phyloP scores from a whole-genome alignment of 2,113 vertebrate species.

The Labrus mixtus region DNA sequence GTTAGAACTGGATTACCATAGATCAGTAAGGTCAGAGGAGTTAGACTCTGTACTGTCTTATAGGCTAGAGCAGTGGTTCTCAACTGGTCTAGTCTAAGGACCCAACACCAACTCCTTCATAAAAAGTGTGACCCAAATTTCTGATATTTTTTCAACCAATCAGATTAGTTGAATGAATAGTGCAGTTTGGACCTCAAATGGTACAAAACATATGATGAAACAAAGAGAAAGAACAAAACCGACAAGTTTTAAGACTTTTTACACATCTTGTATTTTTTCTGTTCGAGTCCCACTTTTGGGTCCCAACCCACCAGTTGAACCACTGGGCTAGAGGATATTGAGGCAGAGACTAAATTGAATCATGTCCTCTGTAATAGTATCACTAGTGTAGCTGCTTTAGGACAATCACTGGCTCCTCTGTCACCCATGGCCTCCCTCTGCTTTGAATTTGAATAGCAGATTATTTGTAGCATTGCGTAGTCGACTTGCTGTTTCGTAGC shows the following conservation, averaged over 20 bases:
- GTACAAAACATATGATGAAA: no score
- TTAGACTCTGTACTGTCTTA: conserved; percentile 16
- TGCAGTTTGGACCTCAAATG: no score
- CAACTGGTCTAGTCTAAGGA: no score
- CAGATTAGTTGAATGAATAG: no score
- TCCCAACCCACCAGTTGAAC: no score
- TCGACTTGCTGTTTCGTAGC: neutral
- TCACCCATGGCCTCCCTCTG: conserved; percentile 21
- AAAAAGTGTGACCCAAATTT: no score
- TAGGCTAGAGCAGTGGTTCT: conserved; percentile 10
- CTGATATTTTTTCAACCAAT: no score
- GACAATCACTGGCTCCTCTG: conserved; percentile 23
- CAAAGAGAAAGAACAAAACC: no score
- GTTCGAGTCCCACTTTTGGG: no score
- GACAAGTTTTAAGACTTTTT: no score
- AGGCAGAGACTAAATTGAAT: conserved; percentile 21
- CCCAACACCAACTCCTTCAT: no score
- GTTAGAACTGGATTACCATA: conserved; percentile 1
- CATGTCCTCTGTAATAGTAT: conserved; percentile 17
- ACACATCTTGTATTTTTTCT: no score
- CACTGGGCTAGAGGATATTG: conserved; percentile 15
- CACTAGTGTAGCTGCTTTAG: conserved; percentile 3
- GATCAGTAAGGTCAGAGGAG: conserved; percentile 27
- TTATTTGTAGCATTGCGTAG: neutral
- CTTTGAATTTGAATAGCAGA: neutral